phyloP scores from a whole-genome alignment of 2,113 vertebrate species.

The Cygnus atratus region DNA sequence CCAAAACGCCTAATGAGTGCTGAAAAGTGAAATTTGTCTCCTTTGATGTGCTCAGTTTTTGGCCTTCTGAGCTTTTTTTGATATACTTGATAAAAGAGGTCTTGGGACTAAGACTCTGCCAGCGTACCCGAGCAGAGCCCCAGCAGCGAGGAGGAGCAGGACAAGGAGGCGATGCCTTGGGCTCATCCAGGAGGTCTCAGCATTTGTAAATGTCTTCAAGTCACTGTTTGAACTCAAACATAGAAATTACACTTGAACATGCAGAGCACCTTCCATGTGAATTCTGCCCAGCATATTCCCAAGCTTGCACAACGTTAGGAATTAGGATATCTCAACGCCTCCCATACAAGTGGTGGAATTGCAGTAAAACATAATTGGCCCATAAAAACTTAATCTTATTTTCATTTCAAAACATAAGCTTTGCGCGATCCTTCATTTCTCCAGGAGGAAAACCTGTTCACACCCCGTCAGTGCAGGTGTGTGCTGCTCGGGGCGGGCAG shows the following conservation, averaged over 20 bases:
- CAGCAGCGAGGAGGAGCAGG: no score
- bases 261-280: fast-evolving
- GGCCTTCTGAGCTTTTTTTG: neutral
- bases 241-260: neutral
- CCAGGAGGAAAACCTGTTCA: neutral
- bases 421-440: fast-evolving
- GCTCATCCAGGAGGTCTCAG: neutral
- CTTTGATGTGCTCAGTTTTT: fast-evolving
- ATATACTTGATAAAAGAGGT: neutral
- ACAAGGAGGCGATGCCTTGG: neutral
- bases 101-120: neutral
- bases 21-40: neutral
- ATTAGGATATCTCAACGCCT: neutral
- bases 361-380: neutral
- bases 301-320: fast-evolving
- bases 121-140: neutral
- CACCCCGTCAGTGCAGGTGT: no score
- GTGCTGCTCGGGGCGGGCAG: neutral
- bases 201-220: fast-evolving
- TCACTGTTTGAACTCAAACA: neutral
- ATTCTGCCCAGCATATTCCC: fast-evolving
- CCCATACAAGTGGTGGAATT: neutral
- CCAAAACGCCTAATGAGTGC: neutral
- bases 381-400: neutral
- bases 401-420: neutral